Base-by-base conservation (phyloP, 2,797 vertebrate species). In the Chelon labrosus region DNA sequence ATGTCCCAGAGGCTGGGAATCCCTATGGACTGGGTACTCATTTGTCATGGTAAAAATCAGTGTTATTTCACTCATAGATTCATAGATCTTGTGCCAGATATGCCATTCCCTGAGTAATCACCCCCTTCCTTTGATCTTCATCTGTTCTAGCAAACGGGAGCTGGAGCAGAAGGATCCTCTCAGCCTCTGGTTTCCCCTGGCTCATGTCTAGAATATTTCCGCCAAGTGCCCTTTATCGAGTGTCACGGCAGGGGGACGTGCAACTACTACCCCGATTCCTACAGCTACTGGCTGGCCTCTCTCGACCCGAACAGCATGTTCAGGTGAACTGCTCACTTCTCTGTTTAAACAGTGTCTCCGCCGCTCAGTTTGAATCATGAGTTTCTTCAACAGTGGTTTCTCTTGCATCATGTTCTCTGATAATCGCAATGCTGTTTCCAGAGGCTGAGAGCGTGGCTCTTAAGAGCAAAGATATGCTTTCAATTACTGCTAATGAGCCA, bases 241-340 rank as follows among this genome's bases (percentile, higher is more conserved):
- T 97, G 97, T 65, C 96, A 97, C 0, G 95, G 94, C 72, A 94
- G 92, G 65, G 97, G 96, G 27, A 97, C 95, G 0, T 97, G 97
- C 76, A 97, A 95, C 92, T 96, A 96, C 90, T 97, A 96, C 58
- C 94, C 95, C 25, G 96, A 97, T 66, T 96, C 96, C 81, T 97
- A 97, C 72, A 97, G 97, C 72, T 97, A 96, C 94, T 97, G 97
- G 97, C 57, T 97, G 89, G 96, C 96, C 63, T 93, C 96, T 0
- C 64, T 97, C 37, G 76, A 95, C 69, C 81, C 73, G 8, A 57
- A 80, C 61, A 87, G 88, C 70, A 96, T 97, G 95, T 97, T 97
- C 93, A 95, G 96, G 96, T 97, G 93, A 92, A 67, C 56, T 20
- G 65, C 10, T 54, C 42, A 67, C 56, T 20, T 70, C 10, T 53